A percentile compares a stretch with the other conserved stretches of the same genome.
Conservation (phyloP, 2,113 vertebrate genomes). For the Diadophis punctatus region DNA sequence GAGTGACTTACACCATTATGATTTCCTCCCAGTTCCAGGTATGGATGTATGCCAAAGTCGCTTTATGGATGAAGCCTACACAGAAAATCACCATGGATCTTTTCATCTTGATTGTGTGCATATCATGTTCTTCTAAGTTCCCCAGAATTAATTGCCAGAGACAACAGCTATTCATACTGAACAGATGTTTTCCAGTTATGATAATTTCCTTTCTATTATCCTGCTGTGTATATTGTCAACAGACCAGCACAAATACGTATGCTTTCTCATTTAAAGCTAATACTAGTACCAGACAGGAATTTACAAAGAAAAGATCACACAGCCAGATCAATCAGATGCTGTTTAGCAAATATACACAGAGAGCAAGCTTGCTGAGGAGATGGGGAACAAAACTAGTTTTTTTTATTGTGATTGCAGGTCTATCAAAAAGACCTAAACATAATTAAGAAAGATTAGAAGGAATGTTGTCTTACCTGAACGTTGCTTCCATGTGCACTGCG, state of each 20-base stretch:
- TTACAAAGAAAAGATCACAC: conserved; percentile 24
- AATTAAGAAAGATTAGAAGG: neutral
- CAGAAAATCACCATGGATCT: fast-evolving
- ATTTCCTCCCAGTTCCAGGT: neutral
- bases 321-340: conserved; percentile 21
- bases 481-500: no score
- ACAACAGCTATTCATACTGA: fast-evolving
- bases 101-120: neutral
- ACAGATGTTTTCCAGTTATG: neutral
- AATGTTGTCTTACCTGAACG: no score
- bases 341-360: neutral
- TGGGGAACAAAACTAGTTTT: neutral
- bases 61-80: neutral
- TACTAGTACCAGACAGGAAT: neutral
- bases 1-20: neutral
- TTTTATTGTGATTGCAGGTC: neutral
- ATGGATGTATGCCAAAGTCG: neutral
- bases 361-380: neutral
- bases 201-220: neutral
- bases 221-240: neutral
- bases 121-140: neutral
- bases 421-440: neutral
- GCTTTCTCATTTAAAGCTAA: fast-evolving
- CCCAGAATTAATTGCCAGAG: neutral
- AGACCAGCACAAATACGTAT: fast-evolving